phyloP scores from a whole-genome alignment of 2,888 invertebrate genomes.

The Cephonodes hylas region DNA sequence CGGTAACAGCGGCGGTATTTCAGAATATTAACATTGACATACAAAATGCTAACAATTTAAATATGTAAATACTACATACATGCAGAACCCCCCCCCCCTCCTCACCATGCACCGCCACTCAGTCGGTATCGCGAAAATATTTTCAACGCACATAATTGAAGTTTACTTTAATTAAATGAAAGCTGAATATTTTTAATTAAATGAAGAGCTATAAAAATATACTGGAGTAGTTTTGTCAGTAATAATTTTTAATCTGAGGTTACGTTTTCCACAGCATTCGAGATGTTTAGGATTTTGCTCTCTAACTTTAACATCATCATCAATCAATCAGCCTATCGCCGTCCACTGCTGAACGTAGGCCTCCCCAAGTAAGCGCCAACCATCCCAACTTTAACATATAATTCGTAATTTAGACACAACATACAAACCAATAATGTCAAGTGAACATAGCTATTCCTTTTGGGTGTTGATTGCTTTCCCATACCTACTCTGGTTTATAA shows the following conservation, averaged over 20 bases:
- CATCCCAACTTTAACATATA: no score
- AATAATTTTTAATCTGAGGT: neutral
- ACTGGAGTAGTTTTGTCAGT: neutral
- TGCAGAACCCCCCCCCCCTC: neutral
- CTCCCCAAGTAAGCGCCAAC: no score
- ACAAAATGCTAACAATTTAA: neutral
- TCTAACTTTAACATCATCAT: no score
- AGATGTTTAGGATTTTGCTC: neutral
- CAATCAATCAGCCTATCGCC: no score
- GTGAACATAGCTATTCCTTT: no score
- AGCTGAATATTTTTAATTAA: neutral
- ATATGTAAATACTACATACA: no score
- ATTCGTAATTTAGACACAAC: no score
- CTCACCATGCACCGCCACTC: neutral
- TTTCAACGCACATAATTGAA: neutral
- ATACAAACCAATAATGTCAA: no score
- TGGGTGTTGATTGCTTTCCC: no score
- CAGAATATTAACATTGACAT: neutral
- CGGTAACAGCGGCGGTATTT: neutral
- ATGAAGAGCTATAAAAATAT: neutral
- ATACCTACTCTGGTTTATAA: no score
- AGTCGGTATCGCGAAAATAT: neutral
- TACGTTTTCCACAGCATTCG: no score
- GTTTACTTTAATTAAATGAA: neutral
- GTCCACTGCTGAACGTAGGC: no score